Evolutionary conservation across 2,113 vertebrate genomes (phyloP).

Genomic region (Halichoeres trimaculatus): DNA sequence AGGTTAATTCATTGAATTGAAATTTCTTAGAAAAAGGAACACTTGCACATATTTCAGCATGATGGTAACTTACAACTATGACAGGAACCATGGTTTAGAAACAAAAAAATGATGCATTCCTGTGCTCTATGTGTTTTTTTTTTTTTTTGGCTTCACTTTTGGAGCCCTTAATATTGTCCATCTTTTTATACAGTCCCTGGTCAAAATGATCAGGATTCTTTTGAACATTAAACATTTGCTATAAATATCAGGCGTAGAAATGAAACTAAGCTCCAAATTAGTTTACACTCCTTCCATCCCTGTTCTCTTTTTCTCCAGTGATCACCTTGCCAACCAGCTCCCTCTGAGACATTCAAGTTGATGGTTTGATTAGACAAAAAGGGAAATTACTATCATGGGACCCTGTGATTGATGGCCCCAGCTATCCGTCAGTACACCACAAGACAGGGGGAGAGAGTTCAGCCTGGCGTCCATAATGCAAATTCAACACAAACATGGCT

Average conservation of each 20-base stretch:
- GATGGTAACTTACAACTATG: too few species aligned
- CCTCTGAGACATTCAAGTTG: slow-evolving; percentile 68
- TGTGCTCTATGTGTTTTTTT: too few species aligned
- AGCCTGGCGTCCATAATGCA: slow-evolving; percentile 37
- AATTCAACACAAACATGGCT: slow-evolving; percentile 34
- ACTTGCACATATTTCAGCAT: too few species aligned
- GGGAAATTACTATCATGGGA: slow-evolving; percentile 66
- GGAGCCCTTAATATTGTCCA: too few species aligned
- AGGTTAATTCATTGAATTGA: too few species aligned
- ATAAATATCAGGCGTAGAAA: neutral
- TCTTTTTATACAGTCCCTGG: too few species aligned
- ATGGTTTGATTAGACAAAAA: slow-evolving; percentile 70
- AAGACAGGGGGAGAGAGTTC: slow-evolving; percentile 13
- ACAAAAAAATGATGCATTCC: too few species aligned
- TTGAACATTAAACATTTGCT: neutral
- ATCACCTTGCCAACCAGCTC: slow-evolving; percentile 68
- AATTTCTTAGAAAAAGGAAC: too few species aligned
- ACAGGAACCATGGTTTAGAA: too few species aligned
- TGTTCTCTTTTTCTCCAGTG: slow-evolving; percentile 22
- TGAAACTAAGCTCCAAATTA: neutral
- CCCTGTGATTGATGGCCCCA: slow-evolving; percentile 61
- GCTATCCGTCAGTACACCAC: slow-evolving; percentile 36
- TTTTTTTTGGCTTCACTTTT: too few species aligned
- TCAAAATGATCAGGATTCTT: neutral
- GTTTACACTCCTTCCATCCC: neutral